Conservation (phyloP, 2,888 invertebrate genomes). For the Pharmacophagus antenor region DNA sequence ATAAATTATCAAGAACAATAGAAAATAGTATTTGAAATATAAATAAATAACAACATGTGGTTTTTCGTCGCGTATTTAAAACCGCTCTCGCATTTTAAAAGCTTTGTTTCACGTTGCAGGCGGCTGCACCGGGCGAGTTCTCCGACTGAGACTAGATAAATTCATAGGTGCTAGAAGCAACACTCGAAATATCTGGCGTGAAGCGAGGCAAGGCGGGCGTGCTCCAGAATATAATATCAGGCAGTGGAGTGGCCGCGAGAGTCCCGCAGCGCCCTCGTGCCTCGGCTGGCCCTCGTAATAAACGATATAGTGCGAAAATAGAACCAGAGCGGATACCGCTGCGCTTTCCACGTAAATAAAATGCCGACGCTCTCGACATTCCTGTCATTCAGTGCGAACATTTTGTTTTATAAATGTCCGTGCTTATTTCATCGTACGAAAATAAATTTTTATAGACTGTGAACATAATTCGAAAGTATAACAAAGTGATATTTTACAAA, state of each 20-base stretch:
- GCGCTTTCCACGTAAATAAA: slow-evolving; percentile 72
- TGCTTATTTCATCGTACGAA: slow-evolving; percentile 61
- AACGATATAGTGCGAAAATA: slow-evolving; percentile 77
- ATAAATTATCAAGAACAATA: background rate
- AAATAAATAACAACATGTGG: background rate
- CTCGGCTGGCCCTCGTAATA: slow-evolving; percentile 62
- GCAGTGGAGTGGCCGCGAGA: slow-evolving; percentile 69
- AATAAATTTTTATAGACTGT: slow-evolving; percentile 47
- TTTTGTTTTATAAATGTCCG: slow-evolving; percentile 60
- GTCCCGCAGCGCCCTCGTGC: slow-evolving; percentile 46
- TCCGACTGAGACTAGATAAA: slow-evolving; percentile 75
- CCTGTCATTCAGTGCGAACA: slow-evolving; percentile 58
- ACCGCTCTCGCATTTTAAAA: slow-evolving; percentile 23
- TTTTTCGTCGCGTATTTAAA: slow-evolving; percentile 17
- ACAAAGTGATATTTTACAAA: background rate
- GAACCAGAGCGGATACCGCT: slow-evolving; percentile 64
- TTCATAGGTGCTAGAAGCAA: slow-evolving; percentile 76
- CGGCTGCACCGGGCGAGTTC: slow-evolving; percentile 67
- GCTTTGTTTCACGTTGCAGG: slow-evolving; percentile 59
- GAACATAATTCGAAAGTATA: background rate
- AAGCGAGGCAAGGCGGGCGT: slow-evolving; percentile 73
- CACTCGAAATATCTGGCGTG: slow-evolving; percentile 80
- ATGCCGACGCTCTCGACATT: slow-evolving; percentile 62
- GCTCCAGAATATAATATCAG: slow-evolving; percentile 81
- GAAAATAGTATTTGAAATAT: background rate